Base-by-base conservation (phyloP, 2,888 invertebrate genomes). In the Sthenelais limicola region DNA sequence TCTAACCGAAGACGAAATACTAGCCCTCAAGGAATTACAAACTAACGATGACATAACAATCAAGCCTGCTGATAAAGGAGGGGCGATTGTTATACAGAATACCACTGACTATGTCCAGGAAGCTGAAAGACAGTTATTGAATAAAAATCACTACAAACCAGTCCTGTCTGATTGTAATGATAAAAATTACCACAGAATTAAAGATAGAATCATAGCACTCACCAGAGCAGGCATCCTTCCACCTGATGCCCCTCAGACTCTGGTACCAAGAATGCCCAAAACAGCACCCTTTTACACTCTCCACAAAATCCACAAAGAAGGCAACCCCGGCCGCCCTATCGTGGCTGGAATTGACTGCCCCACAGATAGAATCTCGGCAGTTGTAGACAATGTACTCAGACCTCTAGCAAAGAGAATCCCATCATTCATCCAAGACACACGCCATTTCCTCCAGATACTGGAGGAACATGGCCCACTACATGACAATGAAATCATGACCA, bases 221-320 rank as follows among this genome's bases (percentile, higher is more conserved):
- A 24, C 5, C n/a, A 5, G 24, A 49, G 5, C 5, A 7, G 49
- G 49, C 5, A 49, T 21, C n/a, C 5, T 49, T 4, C 49, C 49
- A 49, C 5, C 5, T 7, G 49, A 24, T 7, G n/a, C 9, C 4
- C 9, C 5, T 7, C 5, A 49, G n/a, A 9, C 5, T 21, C 49
- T 49, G 4, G n/a, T 49, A 18, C 49, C 49, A 5, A 5, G 5
- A 18, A 49, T 21, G 7, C 21, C 24, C 7, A 49, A 24, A 18
- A 49, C 49, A 9, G 5, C 49, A 49, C 49, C 49, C n/a, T 49
- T 49, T 24, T 49, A 49, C 49, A 49, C 24, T n/a, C 49, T 49
- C 43, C 43, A 43, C 9, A 43, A 12, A n/a, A n/a, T n/a, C n/a
- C n/a, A n/a, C n/a, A n/a, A n/a, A n/a, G n/a, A n/a, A n/a, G n/a